Evolutionary conservation across 2,888 invertebrate species (phyloP).

Genomic region (Hoplodrina ambigua): DNA sequence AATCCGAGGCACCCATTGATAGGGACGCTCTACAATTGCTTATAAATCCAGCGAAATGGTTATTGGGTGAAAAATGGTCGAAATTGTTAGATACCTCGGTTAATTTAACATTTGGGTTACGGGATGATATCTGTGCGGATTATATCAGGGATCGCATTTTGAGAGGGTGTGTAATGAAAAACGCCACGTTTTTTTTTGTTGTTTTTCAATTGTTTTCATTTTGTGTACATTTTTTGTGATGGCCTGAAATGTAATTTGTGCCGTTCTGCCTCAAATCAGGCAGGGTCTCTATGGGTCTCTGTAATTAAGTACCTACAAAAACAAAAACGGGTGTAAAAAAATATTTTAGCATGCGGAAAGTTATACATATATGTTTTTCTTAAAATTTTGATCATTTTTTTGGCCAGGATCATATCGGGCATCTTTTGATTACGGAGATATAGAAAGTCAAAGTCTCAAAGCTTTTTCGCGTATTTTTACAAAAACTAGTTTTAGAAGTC

Average conservation of each 20-base stretch:
- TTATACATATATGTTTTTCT: no score
- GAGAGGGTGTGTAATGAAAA: conserved; percentile 31
- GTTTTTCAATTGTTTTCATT: conserved; percentile 8
- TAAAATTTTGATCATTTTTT: no score
- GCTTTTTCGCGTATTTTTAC: no score
- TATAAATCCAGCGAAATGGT: conserved; percentile 75
- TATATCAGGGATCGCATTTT: conserved; percentile 37
- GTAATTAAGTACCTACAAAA: background rate
- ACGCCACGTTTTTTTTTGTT: conserved; percentile 13
- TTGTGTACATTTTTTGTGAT: background rate
- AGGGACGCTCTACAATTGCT: conserved; percentile 70
- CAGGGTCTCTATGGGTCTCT: background rate
- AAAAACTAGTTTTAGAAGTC: no score
- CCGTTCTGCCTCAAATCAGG: background rate
- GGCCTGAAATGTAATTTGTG: background rate
- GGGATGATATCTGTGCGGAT: conserved; percentile 40
- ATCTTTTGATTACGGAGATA: no score
- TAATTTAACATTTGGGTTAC: conserved; percentile 69
- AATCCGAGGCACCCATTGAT: conserved; percentile 69
- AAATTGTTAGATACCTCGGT: conserved; percentile 65
- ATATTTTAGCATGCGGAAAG: no score
- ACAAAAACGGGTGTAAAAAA: no score
- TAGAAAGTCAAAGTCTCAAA: no score
- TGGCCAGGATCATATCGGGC: no score
- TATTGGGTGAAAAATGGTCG: conserved; percentile 74